phyloP scores from a whole-genome alignment of 2,113 vertebrate species.

The Dipodomys merriami region DNA sequence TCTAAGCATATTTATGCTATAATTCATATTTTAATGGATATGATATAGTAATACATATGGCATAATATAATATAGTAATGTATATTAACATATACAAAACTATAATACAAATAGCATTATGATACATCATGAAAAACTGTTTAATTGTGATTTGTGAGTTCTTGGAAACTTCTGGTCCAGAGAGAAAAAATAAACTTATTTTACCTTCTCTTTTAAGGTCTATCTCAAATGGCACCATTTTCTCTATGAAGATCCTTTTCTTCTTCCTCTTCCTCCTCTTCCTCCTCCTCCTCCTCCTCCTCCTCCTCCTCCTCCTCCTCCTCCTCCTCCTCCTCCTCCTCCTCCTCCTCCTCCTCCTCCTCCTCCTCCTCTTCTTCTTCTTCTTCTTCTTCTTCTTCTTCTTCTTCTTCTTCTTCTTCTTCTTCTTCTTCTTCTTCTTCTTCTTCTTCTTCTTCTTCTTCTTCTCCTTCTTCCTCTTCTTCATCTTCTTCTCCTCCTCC shows the following conservation, averaged over 20 bases:
- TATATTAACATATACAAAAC: neutral
- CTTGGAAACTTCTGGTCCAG: neutral
- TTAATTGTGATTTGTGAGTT: neutral
- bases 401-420: too few species aligned
- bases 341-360: too few species aligned
- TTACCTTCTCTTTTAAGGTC: slow-evolving; percentile 2
- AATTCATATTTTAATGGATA: neutral
- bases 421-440: too few species aligned
- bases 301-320: too few species aligned
- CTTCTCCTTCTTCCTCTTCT: too few species aligned
- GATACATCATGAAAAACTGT: neutral
- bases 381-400: too few species aligned
- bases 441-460: too few species aligned
- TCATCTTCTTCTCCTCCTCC: too few species aligned
- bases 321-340: too few species aligned
- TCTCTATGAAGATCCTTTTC: neutral
- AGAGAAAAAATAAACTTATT: slow-evolving; percentile 33
- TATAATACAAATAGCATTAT: neutral
- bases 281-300: too few species aligned
- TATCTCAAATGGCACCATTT: neutral
- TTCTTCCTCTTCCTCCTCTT: too few species aligned
- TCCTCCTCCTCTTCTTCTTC: too few species aligned
- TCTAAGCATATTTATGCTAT: slow-evolving; percentile 42
- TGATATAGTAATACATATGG: neutral
- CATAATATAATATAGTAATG: neutral